Conservation (phyloP, 2,888 invertebrate species). For the Phaedon cochleariae region DNA sequence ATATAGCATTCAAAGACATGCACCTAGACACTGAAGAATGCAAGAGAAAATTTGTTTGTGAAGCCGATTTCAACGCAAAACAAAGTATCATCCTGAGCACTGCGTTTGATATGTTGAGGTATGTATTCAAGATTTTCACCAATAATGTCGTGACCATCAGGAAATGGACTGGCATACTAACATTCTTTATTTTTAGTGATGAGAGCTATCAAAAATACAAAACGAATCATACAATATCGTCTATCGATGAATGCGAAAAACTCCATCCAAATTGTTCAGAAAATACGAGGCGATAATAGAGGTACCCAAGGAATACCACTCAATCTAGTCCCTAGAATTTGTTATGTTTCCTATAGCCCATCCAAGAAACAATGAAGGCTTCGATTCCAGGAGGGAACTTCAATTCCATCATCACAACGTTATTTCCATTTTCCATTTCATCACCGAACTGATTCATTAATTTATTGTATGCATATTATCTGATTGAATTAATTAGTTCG, state of each 20-base stretch:
- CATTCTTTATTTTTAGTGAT: conserved; percentile 45
- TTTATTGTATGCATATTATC: too few species aligned
- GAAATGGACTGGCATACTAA: too few species aligned
- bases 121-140: conserved; percentile 18
- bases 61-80: conserved; percentile 63
- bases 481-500: too few species aligned
- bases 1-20: conserved; percentile 55
- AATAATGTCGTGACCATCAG: neutral
- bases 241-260: conserved; percentile 38
- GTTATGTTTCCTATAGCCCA: too few species aligned
- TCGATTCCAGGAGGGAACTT: too few species aligned
- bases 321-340: too few species aligned
- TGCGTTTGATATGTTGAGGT: conserved; percentile 48
- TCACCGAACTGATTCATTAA: too few species aligned
- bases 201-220: conserved; percentile 42
- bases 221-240: conserved; percentile 33
- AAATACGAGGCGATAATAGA: neutral
- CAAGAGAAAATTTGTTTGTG: conserved; percentile 64
- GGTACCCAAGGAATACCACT: too few species aligned
- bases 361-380: too few species aligned
- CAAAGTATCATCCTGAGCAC: conserved; percentile 51
- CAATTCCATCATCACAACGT: too few species aligned
- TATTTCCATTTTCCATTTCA: too few species aligned
- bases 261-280: conserved; percentile 36
- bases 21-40: conserved; percentile 57